Conservation (phyloP, 2,797 vertebrate species). For the Catharus ustulatus region DNA sequence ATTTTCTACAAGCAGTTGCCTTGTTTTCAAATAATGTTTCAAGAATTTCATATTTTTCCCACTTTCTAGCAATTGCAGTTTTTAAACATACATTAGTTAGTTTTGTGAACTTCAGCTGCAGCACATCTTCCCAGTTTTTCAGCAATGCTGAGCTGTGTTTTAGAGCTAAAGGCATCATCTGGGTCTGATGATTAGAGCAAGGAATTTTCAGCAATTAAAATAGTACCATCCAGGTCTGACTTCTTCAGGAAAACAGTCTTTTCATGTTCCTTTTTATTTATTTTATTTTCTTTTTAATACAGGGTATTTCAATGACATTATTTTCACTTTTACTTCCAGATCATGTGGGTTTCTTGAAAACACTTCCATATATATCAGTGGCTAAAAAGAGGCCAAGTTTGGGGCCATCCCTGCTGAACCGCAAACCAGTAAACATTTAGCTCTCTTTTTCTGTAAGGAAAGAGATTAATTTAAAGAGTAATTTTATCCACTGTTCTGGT, state of each 20-base stretch:
- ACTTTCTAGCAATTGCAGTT: neutral
- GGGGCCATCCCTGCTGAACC: neutral
- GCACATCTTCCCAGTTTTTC: neutral
- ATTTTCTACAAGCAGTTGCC: neutral
- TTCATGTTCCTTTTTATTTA: neutral
- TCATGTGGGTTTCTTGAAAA: neutral
- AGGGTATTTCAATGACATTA: neutral
- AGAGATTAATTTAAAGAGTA: neutral
- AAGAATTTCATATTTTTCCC: neutral
- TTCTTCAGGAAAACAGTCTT: neutral
- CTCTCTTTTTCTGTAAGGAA: neutral
- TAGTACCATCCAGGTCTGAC: neutral
- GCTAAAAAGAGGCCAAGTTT: neutral
- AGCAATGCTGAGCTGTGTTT: neutral
- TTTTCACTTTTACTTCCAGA: neutral
- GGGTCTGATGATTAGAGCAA: neutral
- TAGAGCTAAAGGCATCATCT: neutral
- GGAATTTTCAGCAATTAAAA: neutral
- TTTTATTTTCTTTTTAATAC: neutral
- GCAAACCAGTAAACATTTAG: neutral
- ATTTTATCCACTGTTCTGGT: neutral
- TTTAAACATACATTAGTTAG: neutral
- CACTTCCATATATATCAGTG: neutral
- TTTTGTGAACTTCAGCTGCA: constrained; percentile 4
- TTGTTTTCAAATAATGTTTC: neutral